Percentiles rank a stretch among this genome's conserved stretches.
Conservation (phyloP, 2,113 vertebrate species). For the Turnix velox region DNA sequence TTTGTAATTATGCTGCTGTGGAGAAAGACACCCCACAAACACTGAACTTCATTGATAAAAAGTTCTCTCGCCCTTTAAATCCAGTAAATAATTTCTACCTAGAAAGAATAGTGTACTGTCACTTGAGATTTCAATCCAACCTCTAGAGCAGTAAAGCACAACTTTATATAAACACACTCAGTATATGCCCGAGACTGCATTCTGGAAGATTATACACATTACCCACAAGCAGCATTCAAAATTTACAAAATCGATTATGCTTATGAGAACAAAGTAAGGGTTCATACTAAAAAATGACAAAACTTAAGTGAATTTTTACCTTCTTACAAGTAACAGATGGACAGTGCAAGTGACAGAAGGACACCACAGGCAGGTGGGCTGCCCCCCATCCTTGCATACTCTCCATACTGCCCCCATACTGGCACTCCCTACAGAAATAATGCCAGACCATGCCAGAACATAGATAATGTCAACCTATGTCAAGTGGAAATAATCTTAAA, state of each 20-base stretch:
- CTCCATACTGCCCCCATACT: no score
- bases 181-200: not conserved
- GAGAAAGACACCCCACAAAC: not conserved
- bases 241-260: no score
- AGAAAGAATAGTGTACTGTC: not conserved
- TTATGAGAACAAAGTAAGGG: no score
- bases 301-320: not conserved
- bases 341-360: not conserved
- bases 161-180: not conserved
- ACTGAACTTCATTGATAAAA: not conserved
- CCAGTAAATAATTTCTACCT: not conserved
- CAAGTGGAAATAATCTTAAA: not conserved
- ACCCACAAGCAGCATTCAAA: not conserved
- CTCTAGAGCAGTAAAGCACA: not conserved
- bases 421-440: not conserved
- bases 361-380: not conserved
- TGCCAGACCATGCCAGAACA: not conserved
- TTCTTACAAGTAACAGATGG: constrained; percentile 18
- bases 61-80: not conserved
- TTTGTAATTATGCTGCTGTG: not conserved
- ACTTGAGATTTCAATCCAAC: not conserved
- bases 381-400: not conserved
- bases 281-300: not conserved
- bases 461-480: not conserved
- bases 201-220: not conserved